Percentiles rank a stretch among this genome's conserved stretches.
Conservation (phyloP, 2,888 invertebrate species). For the Spodoptera picta region DNA sequence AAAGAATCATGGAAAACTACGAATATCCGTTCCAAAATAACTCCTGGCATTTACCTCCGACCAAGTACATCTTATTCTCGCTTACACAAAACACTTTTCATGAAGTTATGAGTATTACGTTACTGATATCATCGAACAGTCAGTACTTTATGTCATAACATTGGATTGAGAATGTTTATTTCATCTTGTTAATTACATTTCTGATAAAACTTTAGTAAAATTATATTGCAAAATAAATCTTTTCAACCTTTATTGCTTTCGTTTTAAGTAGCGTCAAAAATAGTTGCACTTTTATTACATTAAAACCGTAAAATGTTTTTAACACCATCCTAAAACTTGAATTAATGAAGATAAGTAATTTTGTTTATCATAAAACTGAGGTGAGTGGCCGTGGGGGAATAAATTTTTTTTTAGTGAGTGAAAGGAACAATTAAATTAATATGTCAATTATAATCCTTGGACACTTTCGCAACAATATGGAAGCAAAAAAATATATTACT, state of each 20-base stretch:
- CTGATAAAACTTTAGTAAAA: constrained; percentile 13
- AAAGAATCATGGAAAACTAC: constrained; percentile 34
- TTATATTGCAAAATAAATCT: constrained; percentile 41
- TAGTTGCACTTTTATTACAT: constrained; percentile 23
- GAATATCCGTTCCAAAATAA: constrained; percentile 29
- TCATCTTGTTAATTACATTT: constrained; percentile 19
- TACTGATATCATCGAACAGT: constrained; percentile 25
- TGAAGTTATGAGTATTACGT: constrained; percentile 23
- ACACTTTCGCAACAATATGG: not conserved
- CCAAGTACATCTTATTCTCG: constrained; percentile 15
- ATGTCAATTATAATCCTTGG: not conserved
- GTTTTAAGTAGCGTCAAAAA: constrained; percentile 30
- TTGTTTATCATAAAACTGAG: constrained; percentile 30
- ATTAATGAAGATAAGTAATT: constrained; percentile 49
- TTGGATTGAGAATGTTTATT: constrained; percentile 6
- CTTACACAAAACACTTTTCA: constrained; percentile 27
- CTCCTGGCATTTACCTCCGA: constrained; percentile 6
- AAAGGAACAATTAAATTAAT: constrained; percentile 3
- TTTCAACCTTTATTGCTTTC: constrained; percentile 29
- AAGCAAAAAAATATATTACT: not conserved
- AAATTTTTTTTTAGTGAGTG: constrained; percentile 10
- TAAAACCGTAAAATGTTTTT: constrained; percentile 41
- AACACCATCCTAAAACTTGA: constrained; percentile 36
- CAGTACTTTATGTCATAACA: constrained; percentile 14
- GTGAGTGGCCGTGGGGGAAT: constrained; percentile 33